Base-by-base conservation (phyloP, 2,113 vertebrate species). In the Heterotis niloticus region DNA sequence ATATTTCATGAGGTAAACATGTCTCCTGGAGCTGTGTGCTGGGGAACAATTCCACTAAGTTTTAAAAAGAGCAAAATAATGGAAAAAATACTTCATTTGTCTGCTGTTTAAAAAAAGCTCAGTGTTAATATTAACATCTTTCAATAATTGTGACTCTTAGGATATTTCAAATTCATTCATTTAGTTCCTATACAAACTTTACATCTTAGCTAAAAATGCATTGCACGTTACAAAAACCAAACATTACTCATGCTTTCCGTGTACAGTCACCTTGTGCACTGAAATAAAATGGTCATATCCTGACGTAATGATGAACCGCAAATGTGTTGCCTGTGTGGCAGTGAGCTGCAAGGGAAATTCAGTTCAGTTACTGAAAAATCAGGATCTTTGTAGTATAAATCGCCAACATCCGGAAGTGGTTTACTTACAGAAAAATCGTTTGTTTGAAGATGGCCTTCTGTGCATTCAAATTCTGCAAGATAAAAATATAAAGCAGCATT, bases 251-350 rank as follows among this genome's bases (percentile, higher is more conserved):
- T 64, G 80, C 88, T 73, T 81, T 74, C 91, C 92, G 84, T 96
- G 94, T 80, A 95, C 89, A 81, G 89, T 90, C 84, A 98, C 86
- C 75, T 88, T 92, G 85, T 97, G 94, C 84, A 98, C 94, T 16
- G 96, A 95, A 14, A 94, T 94, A 90, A 99, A 98, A 80, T 96
- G 94, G 85, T 98, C 95, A 70, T 94, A 96, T 86, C 91, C 97
- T 52, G 94, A 93, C 23, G 91, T 81, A 88, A 99, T 93, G 84
- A 97, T 90, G 87, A 98, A 96, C 79, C 94, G 93, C 84, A 99
- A 86, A 76, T 96, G 93, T 74, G 91, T 94, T 71, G 93, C 93
- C 13, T 86, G 91, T 71, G 85, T 88, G 79, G 92, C 94, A 78
- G 84, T 91, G 75, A 94, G 87, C 97, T 98, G 92, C 77, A 89